Conservation (phyloP, 2,888 invertebrate genomes). For the Himalopsyche japonica region DNA sequence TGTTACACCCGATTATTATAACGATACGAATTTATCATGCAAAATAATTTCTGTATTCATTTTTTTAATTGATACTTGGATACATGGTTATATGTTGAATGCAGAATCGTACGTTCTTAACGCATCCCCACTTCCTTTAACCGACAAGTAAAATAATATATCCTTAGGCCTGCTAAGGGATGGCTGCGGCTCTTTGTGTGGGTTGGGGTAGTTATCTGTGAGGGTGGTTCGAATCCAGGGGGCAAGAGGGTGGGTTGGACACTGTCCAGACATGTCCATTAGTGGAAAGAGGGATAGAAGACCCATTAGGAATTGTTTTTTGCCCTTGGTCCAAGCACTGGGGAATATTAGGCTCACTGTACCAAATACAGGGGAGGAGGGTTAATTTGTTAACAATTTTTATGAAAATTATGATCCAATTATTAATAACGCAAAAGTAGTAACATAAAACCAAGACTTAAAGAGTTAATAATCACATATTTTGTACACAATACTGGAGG, state of each 20-base stretch:
- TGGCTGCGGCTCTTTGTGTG: neutral
- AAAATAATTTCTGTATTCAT: too few relatives aligned
- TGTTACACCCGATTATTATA: too few relatives aligned
- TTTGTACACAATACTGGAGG: too few relatives aligned
- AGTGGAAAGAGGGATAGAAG: constrained; percentile 16
- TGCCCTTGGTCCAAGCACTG: constrained; percentile 15
- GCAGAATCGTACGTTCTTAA: neutral
- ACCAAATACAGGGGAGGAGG: neutral
- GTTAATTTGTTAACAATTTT: neutral
- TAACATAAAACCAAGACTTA: too few relatives aligned
- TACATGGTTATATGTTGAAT: too few relatives aligned
- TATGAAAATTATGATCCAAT: neutral
- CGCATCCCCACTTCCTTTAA: neutral
- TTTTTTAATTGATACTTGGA: too few relatives aligned
- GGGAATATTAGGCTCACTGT: constrained; percentile 15
- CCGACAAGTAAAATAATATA: neutral
- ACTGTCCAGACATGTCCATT: constrained; percentile 39
- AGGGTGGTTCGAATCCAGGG: constrained; percentile 20
- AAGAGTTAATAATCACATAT: too few relatives aligned
- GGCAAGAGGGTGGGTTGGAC: constrained; percentile 17
- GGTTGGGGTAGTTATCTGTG: constrained; percentile 7
- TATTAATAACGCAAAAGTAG: too few relatives aligned
- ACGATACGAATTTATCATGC: too few relatives aligned
- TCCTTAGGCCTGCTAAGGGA: neutral
- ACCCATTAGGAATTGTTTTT: constrained; percentile 35